These are phyloP conservation scores for Ichneumoninae sp. DNA, from an alignment of 2,888 invertebrate species.

Conservation along the genomic window DNA sequence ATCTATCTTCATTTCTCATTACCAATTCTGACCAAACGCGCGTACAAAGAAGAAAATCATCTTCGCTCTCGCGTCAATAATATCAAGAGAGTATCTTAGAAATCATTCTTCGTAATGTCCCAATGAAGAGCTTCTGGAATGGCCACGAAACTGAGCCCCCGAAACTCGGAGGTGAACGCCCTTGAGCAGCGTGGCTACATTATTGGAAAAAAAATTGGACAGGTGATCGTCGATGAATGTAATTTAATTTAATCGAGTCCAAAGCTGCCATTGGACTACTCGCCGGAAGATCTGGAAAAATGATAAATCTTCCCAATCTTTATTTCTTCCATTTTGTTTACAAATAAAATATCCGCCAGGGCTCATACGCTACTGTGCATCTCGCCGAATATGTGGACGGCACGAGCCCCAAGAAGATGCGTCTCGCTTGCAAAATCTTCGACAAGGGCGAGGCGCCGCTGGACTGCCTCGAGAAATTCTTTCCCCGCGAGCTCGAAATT, in stretches of 20 bases:
- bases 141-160: conserved; percentile 91
- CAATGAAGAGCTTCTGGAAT: conserved; percentile 84
- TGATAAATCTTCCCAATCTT: background rate
- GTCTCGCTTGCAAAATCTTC: conserved; percentile 95
- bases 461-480: conserved; percentile 96
- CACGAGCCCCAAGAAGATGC: conserved; percentile 89
- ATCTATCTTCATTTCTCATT: conserved; percentile 52
- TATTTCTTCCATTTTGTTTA: conserved; percentile 5
- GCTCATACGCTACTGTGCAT: conserved; percentile 96
- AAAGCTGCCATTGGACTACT: background rate
- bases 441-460: conserved; percentile 94
- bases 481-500: conserved; percentile 96
- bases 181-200: conserved; percentile 93
- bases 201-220: conserved; percentile 94
- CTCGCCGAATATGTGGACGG: conserved; percentile 93
- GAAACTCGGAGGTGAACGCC: conserved; percentile 93
- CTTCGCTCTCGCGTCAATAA: background rate
- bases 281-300: background rate
- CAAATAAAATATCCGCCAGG: conserved; percentile 84
- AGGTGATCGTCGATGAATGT: conserved; percentile 73
- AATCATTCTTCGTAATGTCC: conserved; percentile 61
- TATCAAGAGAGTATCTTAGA: conserved; percentile 16
- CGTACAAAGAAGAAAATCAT: conserved; percentile 32
- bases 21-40: conserved; percentile 52
- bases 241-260: background rate